Conservation (phyloP, 2,797 vertebrate genomes). For the Antrozous pallidus region DNA sequence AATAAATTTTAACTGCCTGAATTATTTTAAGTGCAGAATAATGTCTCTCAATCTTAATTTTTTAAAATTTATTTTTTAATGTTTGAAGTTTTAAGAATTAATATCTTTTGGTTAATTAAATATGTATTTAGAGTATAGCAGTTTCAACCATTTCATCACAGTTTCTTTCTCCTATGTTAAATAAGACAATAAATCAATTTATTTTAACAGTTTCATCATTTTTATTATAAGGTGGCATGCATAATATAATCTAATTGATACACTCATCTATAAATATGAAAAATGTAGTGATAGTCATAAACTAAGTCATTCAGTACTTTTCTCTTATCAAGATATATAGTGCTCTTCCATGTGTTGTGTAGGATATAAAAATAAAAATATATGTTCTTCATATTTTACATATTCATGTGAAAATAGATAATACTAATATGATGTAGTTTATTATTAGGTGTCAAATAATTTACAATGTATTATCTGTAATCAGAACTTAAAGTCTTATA, state of each 20-base stretch:
- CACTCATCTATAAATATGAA: background rate
- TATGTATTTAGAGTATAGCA: background rate
- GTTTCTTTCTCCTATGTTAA: background rate
- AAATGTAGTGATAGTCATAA: background rate
- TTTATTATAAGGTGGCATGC: background rate
- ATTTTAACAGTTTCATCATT: background rate
- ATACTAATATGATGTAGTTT: background rate
- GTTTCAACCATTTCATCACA: background rate
- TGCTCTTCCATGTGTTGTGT: background rate
- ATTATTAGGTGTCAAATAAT: background rate
- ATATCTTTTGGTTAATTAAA: background rate
- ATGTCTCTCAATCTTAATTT: background rate
- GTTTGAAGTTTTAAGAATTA: background rate
- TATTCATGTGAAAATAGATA: background rate
- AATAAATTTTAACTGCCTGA: background rate
- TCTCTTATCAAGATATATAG: background rate
- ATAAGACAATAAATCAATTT: background rate
- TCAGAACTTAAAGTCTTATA: background rate
- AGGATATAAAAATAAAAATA: background rate
- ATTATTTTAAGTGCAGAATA: background rate
- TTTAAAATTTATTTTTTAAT: background rate
- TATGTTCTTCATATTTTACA: background rate
- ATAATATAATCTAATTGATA: background rate
- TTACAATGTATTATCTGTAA: background rate
- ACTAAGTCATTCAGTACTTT: background rate